A percentile compares a stretch with the other conserved stretches of the same genome.
These are phyloP conservation scores for Eulemur rubriventer DNA, from an alignment of 2,797 vertebrate genomes.

Conservation along the genomic window DNA sequence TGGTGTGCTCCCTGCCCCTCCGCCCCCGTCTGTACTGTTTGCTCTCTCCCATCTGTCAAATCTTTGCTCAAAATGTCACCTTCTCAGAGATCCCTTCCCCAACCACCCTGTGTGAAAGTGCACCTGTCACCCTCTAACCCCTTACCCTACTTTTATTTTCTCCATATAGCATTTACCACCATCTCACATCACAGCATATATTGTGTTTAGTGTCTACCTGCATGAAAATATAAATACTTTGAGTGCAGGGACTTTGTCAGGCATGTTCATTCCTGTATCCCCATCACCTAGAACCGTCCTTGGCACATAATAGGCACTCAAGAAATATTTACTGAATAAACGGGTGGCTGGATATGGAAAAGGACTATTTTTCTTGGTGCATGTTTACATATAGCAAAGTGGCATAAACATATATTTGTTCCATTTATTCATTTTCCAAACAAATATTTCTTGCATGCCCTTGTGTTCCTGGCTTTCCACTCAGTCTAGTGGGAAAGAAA, in stretches of 20 bases:
- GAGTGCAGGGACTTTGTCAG: not conserved
- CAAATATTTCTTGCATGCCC: not conserved
- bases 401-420: not conserved
- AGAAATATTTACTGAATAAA: slow-evolving; percentile 28
- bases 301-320: not conserved
- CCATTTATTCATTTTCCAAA: slow-evolving; percentile 53
- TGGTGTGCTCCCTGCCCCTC: not conserved
- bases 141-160: not conserved
- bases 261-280: not conserved
- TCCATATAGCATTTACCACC: not conserved
- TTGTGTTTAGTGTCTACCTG: not conserved
- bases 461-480: slow-evolving; percentile 5
- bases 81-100: not conserved
- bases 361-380: not conserved
- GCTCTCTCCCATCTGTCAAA: not conserved
- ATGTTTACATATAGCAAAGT: slow-evolving; percentile 22
- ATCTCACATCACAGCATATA: not conserved
- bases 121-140: not conserved
- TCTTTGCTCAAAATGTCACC: not conserved
- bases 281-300: not conserved
- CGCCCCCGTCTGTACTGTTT: not conserved
- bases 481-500: slow-evolving; percentile 25
- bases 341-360: not conserved
- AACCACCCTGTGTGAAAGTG: not conserved
- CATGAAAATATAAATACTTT: not conserved